Evolutionary conservation across 2,797 vertebrate species (phyloP).

Genomic region (Chaunax sp.): DNA sequence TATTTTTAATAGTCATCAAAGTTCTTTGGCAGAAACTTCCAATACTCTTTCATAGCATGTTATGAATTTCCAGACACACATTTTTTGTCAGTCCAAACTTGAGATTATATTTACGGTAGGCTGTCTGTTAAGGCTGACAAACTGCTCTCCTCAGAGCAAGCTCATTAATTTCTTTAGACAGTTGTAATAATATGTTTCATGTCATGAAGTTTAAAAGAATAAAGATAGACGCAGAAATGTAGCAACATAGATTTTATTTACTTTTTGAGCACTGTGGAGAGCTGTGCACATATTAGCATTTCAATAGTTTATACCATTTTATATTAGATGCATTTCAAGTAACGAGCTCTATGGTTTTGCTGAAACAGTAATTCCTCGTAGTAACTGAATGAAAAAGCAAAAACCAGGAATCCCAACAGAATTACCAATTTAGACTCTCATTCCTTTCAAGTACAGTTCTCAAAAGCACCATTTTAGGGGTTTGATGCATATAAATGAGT

Average conservation of each 20-base stretch:
- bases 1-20: too few relatives aligned
- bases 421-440: slow-evolving; percentile 48
- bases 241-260: slow-evolving; percentile 76
- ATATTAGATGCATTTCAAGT: slow-evolving; percentile 76
- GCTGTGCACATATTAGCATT: slow-evolving; percentile 63
- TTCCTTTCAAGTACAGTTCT: slow-evolving; percentile 68
- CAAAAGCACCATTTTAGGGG: slow-evolving; percentile 71
- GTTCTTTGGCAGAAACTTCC: too few relatives aligned
- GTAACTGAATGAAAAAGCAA: slow-evolving; percentile 55
- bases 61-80: too few relatives aligned
- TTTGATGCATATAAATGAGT: slow-evolving; percentile 65
- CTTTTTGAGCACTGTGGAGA: slow-evolving; percentile 72
- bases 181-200: not conserved
- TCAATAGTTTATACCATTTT: slow-evolving; percentile 74
- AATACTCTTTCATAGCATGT: too few relatives aligned
- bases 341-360: slow-evolving; percentile 60
- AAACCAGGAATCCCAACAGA: slow-evolving; percentile 51
- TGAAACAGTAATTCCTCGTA: slow-evolving; percentile 40
- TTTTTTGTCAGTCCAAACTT: too few relatives aligned
- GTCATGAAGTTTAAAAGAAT: slow-evolving; percentile 5
- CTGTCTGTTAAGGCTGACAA: too few relatives aligned
- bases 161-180: too few relatives aligned
- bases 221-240: slow-evolving; percentile 31
- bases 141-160: too few relatives aligned
- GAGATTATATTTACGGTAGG: too few relatives aligned